These are phyloP conservation scores for Machimus atricapillus DNA, from an alignment of 2,888 invertebrate species.

Conservation along the genomic window DNA sequence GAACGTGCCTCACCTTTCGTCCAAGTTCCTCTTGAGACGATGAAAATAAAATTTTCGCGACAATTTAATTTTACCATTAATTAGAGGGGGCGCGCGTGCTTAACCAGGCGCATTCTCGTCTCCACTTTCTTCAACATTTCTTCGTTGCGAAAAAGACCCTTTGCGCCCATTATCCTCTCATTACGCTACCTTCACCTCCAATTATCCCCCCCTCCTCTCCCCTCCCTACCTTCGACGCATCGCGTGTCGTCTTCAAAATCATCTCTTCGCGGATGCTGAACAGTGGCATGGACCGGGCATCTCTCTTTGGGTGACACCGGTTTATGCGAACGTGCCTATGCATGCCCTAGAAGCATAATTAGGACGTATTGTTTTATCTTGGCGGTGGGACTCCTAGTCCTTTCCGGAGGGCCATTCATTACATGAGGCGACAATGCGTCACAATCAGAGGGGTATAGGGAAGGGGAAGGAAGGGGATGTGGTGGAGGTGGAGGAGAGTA, in stretches of 20 bases:
- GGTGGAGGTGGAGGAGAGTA: not conserved
- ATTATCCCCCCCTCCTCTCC: not conserved
- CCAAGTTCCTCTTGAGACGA: not conserved
- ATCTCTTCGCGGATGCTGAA: not conserved
- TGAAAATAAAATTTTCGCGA: conserved; percentile 25
- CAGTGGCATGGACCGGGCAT: not conserved
- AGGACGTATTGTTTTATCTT: conserved; percentile 38
- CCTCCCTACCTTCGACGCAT: not conserved
- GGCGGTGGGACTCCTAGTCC: not conserved
- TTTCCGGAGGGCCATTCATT: conserved; percentile 21
- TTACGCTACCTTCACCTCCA: not conserved
- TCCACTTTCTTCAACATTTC: not conserved
- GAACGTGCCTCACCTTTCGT: conserved; percentile 18
- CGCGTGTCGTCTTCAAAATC: not conserved
- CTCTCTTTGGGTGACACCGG: conserved; percentile 4
- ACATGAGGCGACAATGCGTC: conserved; percentile 25
- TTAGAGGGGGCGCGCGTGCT: conserved; percentile 28
- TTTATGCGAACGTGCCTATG: conserved; percentile 40
- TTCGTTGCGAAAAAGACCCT: not conserved
- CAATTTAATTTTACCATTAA: conserved; percentile 35
- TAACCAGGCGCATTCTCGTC: not conserved
- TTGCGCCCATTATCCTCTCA: not conserved
- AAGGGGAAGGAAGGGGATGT: no score
- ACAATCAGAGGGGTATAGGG: not conserved
- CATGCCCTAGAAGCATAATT: conserved; percentile 43